These are phyloP conservation scores for Hipposideros armiger DNA, from an alignment of 2,113 vertebrate genomes.

Conservation along the genomic window DNA sequence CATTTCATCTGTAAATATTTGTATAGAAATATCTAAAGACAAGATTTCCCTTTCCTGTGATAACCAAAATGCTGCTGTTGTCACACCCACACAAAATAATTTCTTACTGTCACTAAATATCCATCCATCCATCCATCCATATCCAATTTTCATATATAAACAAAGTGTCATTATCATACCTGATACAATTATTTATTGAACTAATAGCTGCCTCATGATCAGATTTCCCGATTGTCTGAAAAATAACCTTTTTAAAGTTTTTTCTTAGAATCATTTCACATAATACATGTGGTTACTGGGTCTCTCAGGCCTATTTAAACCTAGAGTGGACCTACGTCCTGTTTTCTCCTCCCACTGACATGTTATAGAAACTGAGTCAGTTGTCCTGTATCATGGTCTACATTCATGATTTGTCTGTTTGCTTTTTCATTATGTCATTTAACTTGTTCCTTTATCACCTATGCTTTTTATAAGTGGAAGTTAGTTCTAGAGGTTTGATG, in stretches of 20 bases:
- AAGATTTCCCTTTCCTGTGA: background rate
- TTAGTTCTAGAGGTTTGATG: slow-evolving; percentile 9
- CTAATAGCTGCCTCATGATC: background rate
- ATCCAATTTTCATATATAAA: background rate
- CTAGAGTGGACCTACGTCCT: background rate
- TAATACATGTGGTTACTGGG: background rate
- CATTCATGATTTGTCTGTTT: background rate
- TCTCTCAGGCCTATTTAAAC: background rate
- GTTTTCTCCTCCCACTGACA: background rate
- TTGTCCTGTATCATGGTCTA: background rate
- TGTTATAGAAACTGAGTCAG: slow-evolving; percentile 17
- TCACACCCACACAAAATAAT: background rate
- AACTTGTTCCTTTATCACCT: slow-evolving; percentile 3
- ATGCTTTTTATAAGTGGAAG: slow-evolving; percentile 23
- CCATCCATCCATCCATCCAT: background rate
- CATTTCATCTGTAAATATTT: slow-evolving; percentile 32
- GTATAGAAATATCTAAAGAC: background rate
- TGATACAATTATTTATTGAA: slow-evolving; percentile 36
- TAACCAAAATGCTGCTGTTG: background rate
- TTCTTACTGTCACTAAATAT: slow-evolving; percentile 10
- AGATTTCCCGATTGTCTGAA: background rate
- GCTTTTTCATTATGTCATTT: slow-evolving; percentile 3
- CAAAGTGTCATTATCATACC: background rate
- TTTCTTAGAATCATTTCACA: background rate
- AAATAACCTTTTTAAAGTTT: background rate